Evolutionary conservation across 2,797 vertebrate species (phyloP).

Genomic region (Nasua narica): DNA sequence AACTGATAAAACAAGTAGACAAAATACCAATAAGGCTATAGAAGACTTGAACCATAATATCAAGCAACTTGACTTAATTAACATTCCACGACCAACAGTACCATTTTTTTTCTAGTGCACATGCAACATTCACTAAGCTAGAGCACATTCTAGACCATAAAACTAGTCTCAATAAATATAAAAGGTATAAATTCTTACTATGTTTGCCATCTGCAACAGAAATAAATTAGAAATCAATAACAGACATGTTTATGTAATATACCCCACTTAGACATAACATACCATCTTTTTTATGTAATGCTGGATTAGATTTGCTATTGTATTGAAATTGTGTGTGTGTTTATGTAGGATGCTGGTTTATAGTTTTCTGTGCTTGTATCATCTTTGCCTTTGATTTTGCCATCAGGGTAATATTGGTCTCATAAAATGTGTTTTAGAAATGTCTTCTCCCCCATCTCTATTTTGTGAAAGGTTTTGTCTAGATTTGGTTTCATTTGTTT

Average conservation of each 20-base stretch:
- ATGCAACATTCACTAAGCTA: background rate
- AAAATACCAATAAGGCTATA: background rate
- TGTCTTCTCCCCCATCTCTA: background rate
- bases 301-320: background rate
- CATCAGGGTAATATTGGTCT: background rate
- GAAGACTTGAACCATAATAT: background rate
- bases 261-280: background rate
- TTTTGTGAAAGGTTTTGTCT: background rate
- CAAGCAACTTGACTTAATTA: background rate
- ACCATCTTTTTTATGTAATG: background rate
- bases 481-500: background rate
- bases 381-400: background rate
- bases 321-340: background rate
- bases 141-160: background rate
- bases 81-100: background rate
- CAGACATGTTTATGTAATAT: background rate
- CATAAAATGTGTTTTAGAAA: background rate
- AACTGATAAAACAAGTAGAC: background rate
- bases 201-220: background rate
- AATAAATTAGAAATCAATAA: background rate
- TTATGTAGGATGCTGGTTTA: background rate
- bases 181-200: background rate
- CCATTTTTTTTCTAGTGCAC: background rate
- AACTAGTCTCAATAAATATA: background rate
- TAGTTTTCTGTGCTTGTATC: background rate